Percentiles rank a stretch among this genome's conserved stretches.
These are phyloP conservation scores for Diplazon laetatorius DNA, from an alignment of 2,888 invertebrate species.

Conservation along the genomic window DNA sequence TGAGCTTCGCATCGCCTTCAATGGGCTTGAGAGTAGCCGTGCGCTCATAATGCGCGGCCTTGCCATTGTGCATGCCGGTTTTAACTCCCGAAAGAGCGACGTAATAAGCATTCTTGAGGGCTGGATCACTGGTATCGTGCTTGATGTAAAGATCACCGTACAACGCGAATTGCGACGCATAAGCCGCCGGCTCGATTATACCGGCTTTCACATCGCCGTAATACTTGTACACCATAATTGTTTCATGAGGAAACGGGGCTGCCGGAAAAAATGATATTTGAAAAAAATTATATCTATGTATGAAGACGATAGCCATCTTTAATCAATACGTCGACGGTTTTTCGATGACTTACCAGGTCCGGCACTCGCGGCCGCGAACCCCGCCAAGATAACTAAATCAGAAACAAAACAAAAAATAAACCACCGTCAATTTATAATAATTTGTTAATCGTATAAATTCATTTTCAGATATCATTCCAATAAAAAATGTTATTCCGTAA, in stretches of 20 bases:
- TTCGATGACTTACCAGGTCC: conserved; percentile 69
- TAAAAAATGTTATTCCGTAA: no score
- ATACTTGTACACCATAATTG: conserved; percentile 82
- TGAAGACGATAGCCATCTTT: conserved; percentile 15
- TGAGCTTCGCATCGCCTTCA: conserved; percentile 63
- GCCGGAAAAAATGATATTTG: background rate
- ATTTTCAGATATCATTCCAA: background rate
- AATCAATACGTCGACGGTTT: background rate
- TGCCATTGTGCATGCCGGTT: conserved; percentile 78
- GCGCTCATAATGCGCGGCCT: conserved; percentile 55
- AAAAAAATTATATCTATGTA: conserved; percentile 25
- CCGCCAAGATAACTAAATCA: conserved; percentile 69
- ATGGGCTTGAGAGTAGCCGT: conserved; percentile 63
- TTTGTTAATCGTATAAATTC: background rate
- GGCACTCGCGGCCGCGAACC: conserved; percentile 65
- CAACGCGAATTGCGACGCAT: conserved; percentile 78
- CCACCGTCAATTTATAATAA: conserved; percentile 1
- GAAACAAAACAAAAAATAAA: conserved; percentile 45
- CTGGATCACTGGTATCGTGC: conserved; percentile 69
- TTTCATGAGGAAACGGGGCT: conserved; percentile 82
- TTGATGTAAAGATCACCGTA: conserved; percentile 78
- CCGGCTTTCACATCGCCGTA: conserved; percentile 79
- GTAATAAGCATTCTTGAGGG: conserved; percentile 72
- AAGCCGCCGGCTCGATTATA: conserved; percentile 75
- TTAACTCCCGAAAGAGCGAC: conserved; percentile 76